These are phyloP conservation scores for Strigamia transsilvanica DNA, from an alignment of 2,888 invertebrate species.

Conservation along the genomic window DNA sequence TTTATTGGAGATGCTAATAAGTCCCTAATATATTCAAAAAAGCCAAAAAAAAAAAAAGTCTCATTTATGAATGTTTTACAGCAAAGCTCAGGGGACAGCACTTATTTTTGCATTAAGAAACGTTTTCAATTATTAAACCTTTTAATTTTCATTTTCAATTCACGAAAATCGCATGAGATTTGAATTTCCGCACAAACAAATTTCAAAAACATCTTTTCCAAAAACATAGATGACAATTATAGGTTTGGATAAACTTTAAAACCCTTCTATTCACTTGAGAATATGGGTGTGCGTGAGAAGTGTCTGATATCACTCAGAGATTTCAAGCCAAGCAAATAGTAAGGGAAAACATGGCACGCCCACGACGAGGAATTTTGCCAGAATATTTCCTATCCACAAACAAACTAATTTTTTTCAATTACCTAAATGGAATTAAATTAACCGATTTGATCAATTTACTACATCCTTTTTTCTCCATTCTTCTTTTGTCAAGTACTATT, in stretches of 20 bases:
- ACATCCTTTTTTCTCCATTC: background rate
- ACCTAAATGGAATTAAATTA: background rate
- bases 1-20: too few species aligned
- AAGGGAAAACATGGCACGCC: background rate
- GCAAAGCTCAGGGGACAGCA: too few species aligned
- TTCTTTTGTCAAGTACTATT: background rate
- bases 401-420: constrained; percentile 10
- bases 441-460: constrained; percentile 32
- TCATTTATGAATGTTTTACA: too few species aligned
- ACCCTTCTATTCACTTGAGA: background rate
- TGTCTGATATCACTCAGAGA: constrained; percentile 27
- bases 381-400: background rate
- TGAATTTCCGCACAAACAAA: too few species aligned
- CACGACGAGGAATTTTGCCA: constrained; percentile 28
- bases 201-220: too few species aligned
- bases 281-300: constrained; percentile 20
- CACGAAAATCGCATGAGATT: too few species aligned
- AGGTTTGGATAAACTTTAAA: background rate
- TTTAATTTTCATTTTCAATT: too few species aligned
- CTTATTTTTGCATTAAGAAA: too few species aligned
- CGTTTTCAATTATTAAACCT: too few species aligned
- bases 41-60: too few species aligned
- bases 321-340: constrained; percentile 5
- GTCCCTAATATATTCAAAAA: too few species aligned
- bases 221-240: too few species aligned